Conservation (phyloP, 2,113 vertebrate genomes). For the Diadophis punctatus region DNA sequence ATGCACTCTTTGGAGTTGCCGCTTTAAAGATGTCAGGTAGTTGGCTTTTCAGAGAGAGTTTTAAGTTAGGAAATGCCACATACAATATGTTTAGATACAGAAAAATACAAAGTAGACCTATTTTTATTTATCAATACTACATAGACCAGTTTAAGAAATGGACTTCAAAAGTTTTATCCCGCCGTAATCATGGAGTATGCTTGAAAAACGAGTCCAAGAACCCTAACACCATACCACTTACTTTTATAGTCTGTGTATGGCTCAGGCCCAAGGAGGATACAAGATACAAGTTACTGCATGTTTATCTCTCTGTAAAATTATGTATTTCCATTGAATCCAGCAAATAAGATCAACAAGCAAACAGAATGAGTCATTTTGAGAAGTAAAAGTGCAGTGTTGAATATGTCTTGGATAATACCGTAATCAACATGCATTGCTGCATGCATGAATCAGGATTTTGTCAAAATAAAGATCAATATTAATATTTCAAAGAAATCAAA, state of each 20-base stretch:
- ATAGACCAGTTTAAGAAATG: neutral
- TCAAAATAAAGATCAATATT: neutral
- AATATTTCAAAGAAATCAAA: neutral
- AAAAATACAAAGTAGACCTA: neutral
- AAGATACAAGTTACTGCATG: neutral
- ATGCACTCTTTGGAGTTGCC: neutral
- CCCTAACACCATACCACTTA: neutral
- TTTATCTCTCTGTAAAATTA: neutral
- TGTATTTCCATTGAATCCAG: neutral
- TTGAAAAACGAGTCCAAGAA: neutral
- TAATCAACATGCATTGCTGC: neutral
- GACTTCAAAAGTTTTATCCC: neutral
- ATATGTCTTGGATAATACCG: neutral
- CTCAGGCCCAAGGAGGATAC: neutral
- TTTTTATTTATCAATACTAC: neutral
- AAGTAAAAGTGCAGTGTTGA: neutral
- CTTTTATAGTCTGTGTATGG: neutral
- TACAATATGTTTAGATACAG: neutral
- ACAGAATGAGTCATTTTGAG: neutral
- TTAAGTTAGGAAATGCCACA: neutral
- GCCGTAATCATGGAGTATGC: neutral
- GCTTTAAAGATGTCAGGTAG: neutral
- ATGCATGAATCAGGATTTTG: neutral
- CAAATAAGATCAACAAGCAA: neutral
- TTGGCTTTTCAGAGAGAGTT: neutral